Base-by-base conservation (phyloP, 1,140 invertebrate species). In the Hormaphis cornu region DNA sequence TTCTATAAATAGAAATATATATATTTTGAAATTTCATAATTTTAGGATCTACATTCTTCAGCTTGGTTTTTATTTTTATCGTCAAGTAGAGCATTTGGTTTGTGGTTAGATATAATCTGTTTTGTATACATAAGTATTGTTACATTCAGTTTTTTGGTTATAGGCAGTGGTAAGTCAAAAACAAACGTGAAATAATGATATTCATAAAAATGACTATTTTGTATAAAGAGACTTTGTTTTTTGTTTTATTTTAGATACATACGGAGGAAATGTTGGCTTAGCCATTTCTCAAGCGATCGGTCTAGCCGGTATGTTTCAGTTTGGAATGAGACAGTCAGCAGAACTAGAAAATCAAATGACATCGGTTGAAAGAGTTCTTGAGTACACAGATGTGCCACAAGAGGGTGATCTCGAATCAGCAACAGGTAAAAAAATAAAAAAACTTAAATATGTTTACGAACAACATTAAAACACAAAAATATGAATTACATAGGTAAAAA, bases 231-330 rank as follows among this genome's bases (percentile, higher is more conserved):
- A n/a, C n/a, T n/a, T n/a, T n/a, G n/a, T n/a, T n/a, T n/a, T n/a
- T 26, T 53, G 53, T 63, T 4, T 72, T 71, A 70, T 53, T 71
- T 6, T 44, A 81, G 80, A 72, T 35, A 69, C 76, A 24, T 75
- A 77, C 50, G 82, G 84, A 3, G 86, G 86, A 10, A 79, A 83
- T 59, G 90, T 93, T 18, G 93, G 93, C 16, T 77, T 96, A n/a
- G 89, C 88, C 0, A 87, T 96, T 66, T 89, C 91, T 0, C 93
- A 94, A 75, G 85, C 88, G 1, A 83, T 94, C 73, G 84, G 87
- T 1, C 76, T 96, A 46, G 88, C 87, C 4, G 89, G 89, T 1
- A 86, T 89, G 81, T 84, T 95, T 70, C 91, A 93, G 79, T 90
- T 88, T 83, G 89, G 88, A 7, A 85, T 94, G 69, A 80, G 87